A percentile compares a stretch with the other conserved stretches of the same genome.
Evolutionary conservation across 2,113 vertebrate species (phyloP).

Genomic region (Psittacara wagleri): DNA sequence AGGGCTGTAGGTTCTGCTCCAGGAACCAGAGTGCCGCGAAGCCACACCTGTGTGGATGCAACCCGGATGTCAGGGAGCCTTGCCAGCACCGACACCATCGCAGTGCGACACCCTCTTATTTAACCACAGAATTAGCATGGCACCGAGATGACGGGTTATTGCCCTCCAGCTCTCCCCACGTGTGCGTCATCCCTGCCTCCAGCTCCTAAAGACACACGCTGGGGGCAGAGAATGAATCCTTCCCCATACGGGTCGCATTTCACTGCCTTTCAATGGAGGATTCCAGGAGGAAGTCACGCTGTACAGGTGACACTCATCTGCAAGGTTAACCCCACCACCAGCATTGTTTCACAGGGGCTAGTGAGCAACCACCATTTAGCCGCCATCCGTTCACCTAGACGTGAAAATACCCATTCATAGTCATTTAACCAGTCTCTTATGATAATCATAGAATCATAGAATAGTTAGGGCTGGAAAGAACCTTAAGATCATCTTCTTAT

Average conservation of each 20-base stretch:
- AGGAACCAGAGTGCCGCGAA: fast-evolving
- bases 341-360: neutral
- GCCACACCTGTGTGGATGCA: neutral
- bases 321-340: neutral
- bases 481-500: neutral
- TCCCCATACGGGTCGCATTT: neutral
- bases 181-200: neutral
- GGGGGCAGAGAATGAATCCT: neutral
- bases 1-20: neutral
- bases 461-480: too few species aligned
- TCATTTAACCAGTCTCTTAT: constrained; percentile 27
- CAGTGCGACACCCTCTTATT: neutral
- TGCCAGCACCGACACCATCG: neutral
- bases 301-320: neutral
- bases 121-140: neutral
- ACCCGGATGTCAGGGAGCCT: neutral
- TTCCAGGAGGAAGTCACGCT: neutral
- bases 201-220: neutral
- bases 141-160: neutral
- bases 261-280: neutral
- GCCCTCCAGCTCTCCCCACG: neutral
- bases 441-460: neutral
- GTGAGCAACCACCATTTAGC: neutral
- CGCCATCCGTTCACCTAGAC: neutral
- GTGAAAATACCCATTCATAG: neutral